Evolutionary conservation across 2,888 invertebrate species (phyloP), one percentile per base, ranked within the genome.

Genomic region (Tridacna crocea): DNA sequence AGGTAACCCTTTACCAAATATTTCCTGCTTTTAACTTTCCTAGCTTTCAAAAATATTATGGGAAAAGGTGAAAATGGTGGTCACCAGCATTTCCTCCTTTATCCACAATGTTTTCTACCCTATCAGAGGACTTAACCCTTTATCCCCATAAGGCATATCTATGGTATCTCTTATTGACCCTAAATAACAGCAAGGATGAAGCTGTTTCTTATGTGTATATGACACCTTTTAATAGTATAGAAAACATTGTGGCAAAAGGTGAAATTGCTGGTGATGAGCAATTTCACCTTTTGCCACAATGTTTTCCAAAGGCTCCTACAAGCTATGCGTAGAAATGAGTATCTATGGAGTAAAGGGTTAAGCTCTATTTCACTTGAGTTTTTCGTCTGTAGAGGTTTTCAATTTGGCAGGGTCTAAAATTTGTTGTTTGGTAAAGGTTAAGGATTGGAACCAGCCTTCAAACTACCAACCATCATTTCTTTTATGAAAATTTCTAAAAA

Each of bases 401-500:
- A 51, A 51, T 51, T 51, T 13, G 11, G 51, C 12, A 51, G 51
- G 15, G 11, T 51, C 15, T 51, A n/a, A 11, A 13, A 51, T 51
- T 51, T 51, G 11, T 51, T 55, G 19, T 55, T 15, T 19, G 55
- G 55, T 3, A 55, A 55, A 55, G 55, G 55, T 55, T 55, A 55
- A 55, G 55, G n/a, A n/a, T n/a, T 61, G 22, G 1, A 22, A 13
- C 22, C 4, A 61, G 1, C 22, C 1, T 24, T 58, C 6, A 60
- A 51, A 47, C 13, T 55, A 51, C 70, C 65, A 82, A 65, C 75
- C 75, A n/a, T 79, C 79, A 65, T 75, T 79, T 19, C 75, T 72
- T 46, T 68, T 68, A 19, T 79, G 66, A 72, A 72, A 55, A 73
- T 79, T 81, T 65, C 73, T 76, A n/a, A 77, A 78, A 10, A 84